Evolutionary conservation across 2,113 vertebrate genomes (phyloP).

Genomic region (Suricata suricatta): DNA sequence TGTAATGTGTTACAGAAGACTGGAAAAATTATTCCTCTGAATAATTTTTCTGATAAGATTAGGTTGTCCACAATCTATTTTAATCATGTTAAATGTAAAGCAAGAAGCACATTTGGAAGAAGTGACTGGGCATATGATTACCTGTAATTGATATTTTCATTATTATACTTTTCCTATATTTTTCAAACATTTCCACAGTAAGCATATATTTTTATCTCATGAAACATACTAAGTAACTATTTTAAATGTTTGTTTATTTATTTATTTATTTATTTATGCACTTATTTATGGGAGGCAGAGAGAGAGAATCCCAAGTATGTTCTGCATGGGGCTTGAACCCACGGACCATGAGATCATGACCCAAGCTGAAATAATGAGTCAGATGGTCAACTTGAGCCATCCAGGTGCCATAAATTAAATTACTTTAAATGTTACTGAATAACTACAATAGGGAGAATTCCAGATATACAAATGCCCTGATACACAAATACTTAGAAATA

Average conservation of each 20-base stretch:
- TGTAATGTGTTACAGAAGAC: background rate
- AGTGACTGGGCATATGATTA: background rate
- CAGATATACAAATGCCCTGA: background rate
- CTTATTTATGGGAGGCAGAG: too few relatives aligned
- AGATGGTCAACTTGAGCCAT: too few relatives aligned
- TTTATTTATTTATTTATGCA: too few relatives aligned
- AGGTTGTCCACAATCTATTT: background rate
- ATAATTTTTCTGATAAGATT: conserved; percentile 33
- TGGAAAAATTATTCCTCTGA: background rate
- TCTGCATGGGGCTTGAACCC: too few relatives aligned
- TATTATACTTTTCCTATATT: background rate
- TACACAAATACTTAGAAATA: background rate
- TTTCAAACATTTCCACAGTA: background rate
- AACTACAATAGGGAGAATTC: background rate
- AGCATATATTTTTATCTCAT: background rate
- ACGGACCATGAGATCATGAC: too few relatives aligned
- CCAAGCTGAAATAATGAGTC: too few relatives aligned
- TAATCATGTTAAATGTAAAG: background rate
- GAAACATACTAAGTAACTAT: background rate
- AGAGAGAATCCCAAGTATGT: too few relatives aligned
- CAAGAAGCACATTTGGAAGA: background rate
- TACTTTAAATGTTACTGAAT: background rate
- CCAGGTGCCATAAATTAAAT: background rate
- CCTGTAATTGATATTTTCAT: background rate
- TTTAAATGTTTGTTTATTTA: too few relatives aligned